Evolutionary conservation across 2,888 invertebrate genomes (phyloP).

Genomic region (Saturnia japonica): DNA sequence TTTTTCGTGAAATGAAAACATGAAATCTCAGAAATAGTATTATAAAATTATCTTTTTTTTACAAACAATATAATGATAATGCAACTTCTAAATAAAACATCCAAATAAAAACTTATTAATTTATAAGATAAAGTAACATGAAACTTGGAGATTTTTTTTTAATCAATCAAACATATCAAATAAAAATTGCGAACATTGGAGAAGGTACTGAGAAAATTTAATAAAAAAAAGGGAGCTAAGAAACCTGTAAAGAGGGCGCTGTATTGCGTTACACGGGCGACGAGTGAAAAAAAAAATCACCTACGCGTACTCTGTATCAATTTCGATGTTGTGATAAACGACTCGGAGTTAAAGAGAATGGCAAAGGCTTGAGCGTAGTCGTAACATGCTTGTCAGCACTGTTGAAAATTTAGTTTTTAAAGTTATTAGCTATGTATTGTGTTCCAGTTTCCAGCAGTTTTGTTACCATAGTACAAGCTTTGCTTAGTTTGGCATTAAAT

Average conservation of each 20-base stretch:
- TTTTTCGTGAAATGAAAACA: too few species aligned
- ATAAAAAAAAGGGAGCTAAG: slow-evolving; percentile 12
- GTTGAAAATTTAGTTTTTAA: neutral
- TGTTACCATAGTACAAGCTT: too few species aligned
- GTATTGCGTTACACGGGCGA: slow-evolving; percentile 11
- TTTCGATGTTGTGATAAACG: slow-evolving; percentile 6
- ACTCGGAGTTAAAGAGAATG: neutral
- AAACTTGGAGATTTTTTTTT: neutral
- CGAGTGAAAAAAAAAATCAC: slow-evolving; percentile 14
- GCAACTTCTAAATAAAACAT: neutral
- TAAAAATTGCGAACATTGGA: neutral
- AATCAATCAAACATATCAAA: slow-evolving; percentile 12
- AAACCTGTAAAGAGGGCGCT: slow-evolving; percentile 9
- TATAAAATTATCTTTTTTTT: neutral
- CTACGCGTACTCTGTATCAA: slow-evolving; percentile 12
- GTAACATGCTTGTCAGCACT: neutral
- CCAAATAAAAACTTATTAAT: neutral
- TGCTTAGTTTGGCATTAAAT: too few species aligned
- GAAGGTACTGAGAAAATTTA: slow-evolving; percentile 8
- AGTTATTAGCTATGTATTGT: neutral
- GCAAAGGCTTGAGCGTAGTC: neutral
- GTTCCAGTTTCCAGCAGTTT: too few species aligned
- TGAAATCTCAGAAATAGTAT: too few species aligned
- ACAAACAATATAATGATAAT: neutral
- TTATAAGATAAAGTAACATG: neutral